Evolutionary conservation across 2,797 vertebrate species (phyloP), one percentile per base, ranked within the genome.

Genomic region (Chelonia mydas): DNA sequence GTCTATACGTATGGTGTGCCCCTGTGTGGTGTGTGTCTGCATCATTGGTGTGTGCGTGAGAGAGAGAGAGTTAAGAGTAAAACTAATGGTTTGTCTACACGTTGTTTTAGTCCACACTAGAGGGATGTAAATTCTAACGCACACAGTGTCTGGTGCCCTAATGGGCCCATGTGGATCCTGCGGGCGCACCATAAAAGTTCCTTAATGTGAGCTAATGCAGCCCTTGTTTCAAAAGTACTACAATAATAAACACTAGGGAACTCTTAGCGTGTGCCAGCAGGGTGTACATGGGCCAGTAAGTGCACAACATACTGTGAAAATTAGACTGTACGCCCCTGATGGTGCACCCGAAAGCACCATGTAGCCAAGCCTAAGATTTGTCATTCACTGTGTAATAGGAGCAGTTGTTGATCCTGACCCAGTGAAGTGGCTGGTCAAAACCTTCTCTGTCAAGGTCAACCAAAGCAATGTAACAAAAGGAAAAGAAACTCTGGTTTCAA

Each of bases 391-490:
- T 86, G 45, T 47, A 19, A 61, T 0, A 37, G 23, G 81, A 13
- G 21, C 37, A 88, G 45, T 50, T 86, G 7, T 27, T 41, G 37
- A n/a, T 45, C 51, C 47, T 51, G 31, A 13, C 6, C 5, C 11
- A 55, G 74, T 11, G 79, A 83, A 83, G 81, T 2, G 11, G 27
- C 53, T 55, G 77, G 5, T 81, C 81, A 82, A 84, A 25, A 81
- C 78, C 21, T 81, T 81, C n/a, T 81, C 47, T 81, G n/a, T 50
- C 5, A 15, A 50, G n/a, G 81, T 79, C 41, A 61, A 65, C n/a
- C 19, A 15, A 49, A 41, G 0, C 0, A 5, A 47, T 83, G 37
- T 87, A 59, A 76, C 2, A 55, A 41, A 0, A 0, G 11, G 41
- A 17, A 87, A 86, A 53, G 4, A 83, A 90, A 27, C 6, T 68